Evolutionary conservation across 2,888 invertebrate species (phyloP), one percentile per base, ranked within the genome.

Genomic region (Melanostoma mellinum): DNA sequence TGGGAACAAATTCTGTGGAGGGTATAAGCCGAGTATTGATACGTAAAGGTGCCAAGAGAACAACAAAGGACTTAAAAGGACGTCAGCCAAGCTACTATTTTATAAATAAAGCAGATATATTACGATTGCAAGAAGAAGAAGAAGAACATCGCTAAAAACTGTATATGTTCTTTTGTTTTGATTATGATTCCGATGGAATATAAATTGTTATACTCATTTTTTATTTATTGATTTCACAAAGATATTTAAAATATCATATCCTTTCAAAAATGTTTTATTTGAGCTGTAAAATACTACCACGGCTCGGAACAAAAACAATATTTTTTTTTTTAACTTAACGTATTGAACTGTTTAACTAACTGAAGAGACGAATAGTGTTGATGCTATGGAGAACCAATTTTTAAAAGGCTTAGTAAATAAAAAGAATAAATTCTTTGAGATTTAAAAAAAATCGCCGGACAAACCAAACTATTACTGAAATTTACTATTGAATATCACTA

Each of bases 1-100:
- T 97, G 97, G 97, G 96, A 5, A 94, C 97, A 3, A 95, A 96
- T 74, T 94, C 95, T 86, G 95, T 97, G 74, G 97, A 97, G 90
- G 93, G 94, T 6, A 92, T 97, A 53, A 97, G 96, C 88, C 93
- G 94, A 85, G 94, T 97, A 65, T 92, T 98, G 36, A 96, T 97
- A 67, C 94, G 95, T 88, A 94, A 96, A 6, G 97, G 97, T 40
- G 96, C 97, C 48, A 95, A 95, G 89, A 93, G 97, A 78, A 95
- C 96, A 0, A 92, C 94, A 3, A 97, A 97, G 90, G 97, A 98
- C 92, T 92, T 97, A 88, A 96, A 96, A 92, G 97, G 97, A 73
- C 93, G 97, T 53, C 97, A 97, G 88, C 97, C 97, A 0, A 96
- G 96, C 44, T 97, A 97, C 91, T 98, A 97, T 91, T 97, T 96